Evolutionary conservation across 1,140 invertebrate genomes (phyloP), one percentile per base, ranked within the genome.

Genomic region (Hypothenemus hampei): DNA sequence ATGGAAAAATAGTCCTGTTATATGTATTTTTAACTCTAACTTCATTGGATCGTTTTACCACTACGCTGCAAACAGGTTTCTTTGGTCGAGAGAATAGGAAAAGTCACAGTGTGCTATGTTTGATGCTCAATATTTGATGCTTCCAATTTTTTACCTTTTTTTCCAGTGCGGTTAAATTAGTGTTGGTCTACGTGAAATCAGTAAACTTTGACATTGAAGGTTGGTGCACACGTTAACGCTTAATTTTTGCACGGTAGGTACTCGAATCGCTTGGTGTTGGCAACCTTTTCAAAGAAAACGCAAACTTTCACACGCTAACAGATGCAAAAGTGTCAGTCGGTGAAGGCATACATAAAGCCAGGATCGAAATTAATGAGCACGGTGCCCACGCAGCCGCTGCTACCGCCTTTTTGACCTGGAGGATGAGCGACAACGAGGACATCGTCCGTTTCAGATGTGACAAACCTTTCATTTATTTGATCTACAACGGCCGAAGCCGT

Each of bases 381-480:
- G 83, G 82, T 3, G 78, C 82, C 0, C 77, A 75, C 8, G 83
- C 82, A 0, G 78, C 81, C 0, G 82, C 80, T 2, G 81, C 80
- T 1, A 83, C 82, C 0, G 77, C 79, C 1, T 46, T 84, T 4
- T 78, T 83, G 50, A 73, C 73, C 26, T 81, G 80, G 67, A 70
- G 82, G 45, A 65, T 65, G 64, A 51, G 43, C 46, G 88, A 11
- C 86, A 86, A 8, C 83, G 85, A 23, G 73, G 87, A 56, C 1
- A 73, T 77, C 0, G 71, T 72, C 0, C 41, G 72, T 22, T 87
- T 87, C 65, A 75, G 72, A 20, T 81, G 79, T 49, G 80, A 84
- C 64, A 80, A 79, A 67, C 83, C 84, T 0, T 86, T 86, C 59
- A 62, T 83, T 6, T 85, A 82, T 59, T 64, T 84, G 16, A 78